These are phyloP conservation scores for Tapirus indicus DNA, from an alignment of 2,797 vertebrate species.

Conservation along the genomic window DNA sequence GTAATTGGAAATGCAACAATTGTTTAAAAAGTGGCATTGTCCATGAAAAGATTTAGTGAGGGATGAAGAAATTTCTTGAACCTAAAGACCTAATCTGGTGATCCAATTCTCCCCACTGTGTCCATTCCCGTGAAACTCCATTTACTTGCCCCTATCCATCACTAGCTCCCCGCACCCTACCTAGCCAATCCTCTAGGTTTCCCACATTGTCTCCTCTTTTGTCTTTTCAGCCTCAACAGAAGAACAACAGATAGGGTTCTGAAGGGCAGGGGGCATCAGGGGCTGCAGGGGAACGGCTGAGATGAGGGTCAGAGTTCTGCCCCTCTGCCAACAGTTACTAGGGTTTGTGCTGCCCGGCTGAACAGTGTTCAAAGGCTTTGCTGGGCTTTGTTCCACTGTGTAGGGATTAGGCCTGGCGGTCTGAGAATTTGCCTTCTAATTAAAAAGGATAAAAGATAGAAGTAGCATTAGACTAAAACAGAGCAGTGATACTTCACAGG, in stretches of 20 bases:
- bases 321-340: conserved; percentile 92
- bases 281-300: conserved; percentile 90
- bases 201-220: conserved; percentile 91
- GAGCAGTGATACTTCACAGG: conserved; percentile 96
- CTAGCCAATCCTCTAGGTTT: conserved; percentile 92
- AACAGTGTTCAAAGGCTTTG: conserved; percentile 99
- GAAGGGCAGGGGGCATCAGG: conserved; percentile 92
- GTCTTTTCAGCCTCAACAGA: conserved; percentile 93
- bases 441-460: conserved; percentile 99
- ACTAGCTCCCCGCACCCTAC: conserved; percentile 89
- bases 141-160: conserved; percentile 88
- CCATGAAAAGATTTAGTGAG: conserved; percentile 93
- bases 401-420: conserved; percentile 99
- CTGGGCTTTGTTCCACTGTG: conserved; percentile 99
- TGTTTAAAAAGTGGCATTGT: conserved; percentile 92
- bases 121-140: conserved; percentile 91
- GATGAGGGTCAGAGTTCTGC: conserved; percentile 92
- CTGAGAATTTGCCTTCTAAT: conserved; percentile 99
- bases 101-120: conserved; percentile 92
- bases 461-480: conserved; percentile 96
- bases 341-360: conserved; percentile 92
- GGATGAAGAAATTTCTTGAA: conserved; percentile 94
- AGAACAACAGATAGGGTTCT: conserved; percentile 92
- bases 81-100: conserved; percentile 92
- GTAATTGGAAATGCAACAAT: conserved; percentile 94